Conservation (phyloP, 2,888 invertebrate genomes). For the Drosophila emarginata region DNA sequence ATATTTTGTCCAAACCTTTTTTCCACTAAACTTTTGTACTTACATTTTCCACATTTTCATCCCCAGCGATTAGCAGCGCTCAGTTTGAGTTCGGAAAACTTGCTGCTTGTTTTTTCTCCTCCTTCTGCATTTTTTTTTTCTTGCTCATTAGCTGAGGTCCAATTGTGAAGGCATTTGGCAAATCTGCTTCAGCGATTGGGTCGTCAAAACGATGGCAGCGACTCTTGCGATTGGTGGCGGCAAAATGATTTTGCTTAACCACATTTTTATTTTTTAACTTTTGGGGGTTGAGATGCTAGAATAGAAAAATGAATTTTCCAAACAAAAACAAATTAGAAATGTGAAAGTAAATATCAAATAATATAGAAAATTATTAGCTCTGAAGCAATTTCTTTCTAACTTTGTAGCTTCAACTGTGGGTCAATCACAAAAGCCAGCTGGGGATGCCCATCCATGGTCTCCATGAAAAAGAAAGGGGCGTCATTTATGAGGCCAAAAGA, state of each 20-base stretch:
- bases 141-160: constrained; percentile 69
- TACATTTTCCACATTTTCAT: constrained; percentile 28
- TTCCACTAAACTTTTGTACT: not conserved
- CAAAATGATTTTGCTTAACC: constrained; percentile 11
- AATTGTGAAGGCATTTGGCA: constrained; percentile 66
- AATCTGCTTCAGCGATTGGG: constrained; percentile 63
- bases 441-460: no score
- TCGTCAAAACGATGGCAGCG: constrained; percentile 39
- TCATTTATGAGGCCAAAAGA: constrained; percentile 52
- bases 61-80: constrained; percentile 36
- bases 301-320: no score
- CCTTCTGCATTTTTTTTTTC: constrained; percentile 38
- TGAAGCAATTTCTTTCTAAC: no score
- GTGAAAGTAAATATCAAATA: not conserved
- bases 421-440: not conserved
- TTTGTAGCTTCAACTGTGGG: not conserved
- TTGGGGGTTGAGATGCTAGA: constrained; percentile 5
- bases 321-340: no score
- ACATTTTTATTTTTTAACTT: constrained; percentile 49
- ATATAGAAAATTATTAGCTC: not conserved
- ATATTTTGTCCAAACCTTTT: not conserved
- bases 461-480: constrained; percentile 1
- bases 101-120: constrained; percentile 28
- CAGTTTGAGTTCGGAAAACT: constrained; percentile 35
- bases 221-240: constrained; percentile 64